These are phyloP conservation scores for Bothrops jararaca DNA, from an alignment of 2,113 vertebrate species.

Conservation along the genomic window DNA sequence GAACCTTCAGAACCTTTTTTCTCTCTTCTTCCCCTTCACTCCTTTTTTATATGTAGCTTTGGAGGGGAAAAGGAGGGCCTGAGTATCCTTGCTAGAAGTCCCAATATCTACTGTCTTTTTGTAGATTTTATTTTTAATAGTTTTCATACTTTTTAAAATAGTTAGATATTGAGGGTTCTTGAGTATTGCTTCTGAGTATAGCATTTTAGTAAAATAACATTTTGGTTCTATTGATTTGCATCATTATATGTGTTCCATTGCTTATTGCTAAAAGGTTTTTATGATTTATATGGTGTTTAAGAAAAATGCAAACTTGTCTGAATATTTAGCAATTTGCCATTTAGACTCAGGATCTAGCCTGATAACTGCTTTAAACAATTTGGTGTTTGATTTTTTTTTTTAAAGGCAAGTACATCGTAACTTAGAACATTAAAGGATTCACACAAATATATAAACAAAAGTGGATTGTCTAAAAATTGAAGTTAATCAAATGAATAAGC, in stretches of 20 bases:
- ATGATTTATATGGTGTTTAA: neutral
- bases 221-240: neutral
- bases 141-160: neutral
- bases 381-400: neutral
- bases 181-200: neutral
- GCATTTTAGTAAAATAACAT: neutral
- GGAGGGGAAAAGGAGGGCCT: neutral
- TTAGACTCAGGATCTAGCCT: neutral
- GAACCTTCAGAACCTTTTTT: neutral
- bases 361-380: neutral
- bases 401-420: neutral
- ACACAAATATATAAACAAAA: neutral
- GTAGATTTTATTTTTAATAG: neutral
- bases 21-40: neutral
- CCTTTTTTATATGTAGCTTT: neutral
- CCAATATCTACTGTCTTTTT: neutral
- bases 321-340: neutral
- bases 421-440: neutral
- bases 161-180: neutral
- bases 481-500: neutral
- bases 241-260: neutral
- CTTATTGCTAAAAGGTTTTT: neutral
- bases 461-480: neutral
- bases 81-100: neutral
- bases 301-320: neutral